phyloP scores from a whole-genome alignment of 2,113 vertebrate genomes.

The Pterocles orientalis region DNA sequence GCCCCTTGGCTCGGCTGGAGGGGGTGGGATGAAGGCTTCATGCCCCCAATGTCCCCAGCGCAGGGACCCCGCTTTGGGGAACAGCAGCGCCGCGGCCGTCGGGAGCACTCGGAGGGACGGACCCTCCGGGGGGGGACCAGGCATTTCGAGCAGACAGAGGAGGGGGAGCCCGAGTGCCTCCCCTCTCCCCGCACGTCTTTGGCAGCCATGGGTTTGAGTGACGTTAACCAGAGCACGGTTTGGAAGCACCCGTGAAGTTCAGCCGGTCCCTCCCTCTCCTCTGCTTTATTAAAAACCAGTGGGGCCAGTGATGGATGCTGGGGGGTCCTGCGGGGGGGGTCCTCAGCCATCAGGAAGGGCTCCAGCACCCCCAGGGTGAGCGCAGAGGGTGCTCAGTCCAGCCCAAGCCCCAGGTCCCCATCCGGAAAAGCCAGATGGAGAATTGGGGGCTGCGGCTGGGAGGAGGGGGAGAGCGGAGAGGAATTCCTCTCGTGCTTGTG shows the following conservation, averaged over 20 bases:
- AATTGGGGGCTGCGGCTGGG: not conserved
- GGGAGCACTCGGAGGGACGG: not conserved
- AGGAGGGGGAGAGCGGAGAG: not conserved
- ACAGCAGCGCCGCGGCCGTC: accelerated
- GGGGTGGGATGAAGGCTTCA: not conserved
- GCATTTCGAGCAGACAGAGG: not conserved
- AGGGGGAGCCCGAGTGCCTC: not conserved
- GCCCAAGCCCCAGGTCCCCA: not conserved
- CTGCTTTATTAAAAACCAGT: not conserved
- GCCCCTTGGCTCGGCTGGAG: not conserved
- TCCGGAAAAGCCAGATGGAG: not conserved
- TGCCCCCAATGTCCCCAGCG: accelerated
- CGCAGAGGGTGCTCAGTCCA: not conserved
- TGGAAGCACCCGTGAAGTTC: not conserved
- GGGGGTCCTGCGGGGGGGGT: not conserved
- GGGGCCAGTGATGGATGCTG: accelerated
- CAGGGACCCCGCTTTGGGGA: not conserved
- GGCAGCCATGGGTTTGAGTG: not conserved
- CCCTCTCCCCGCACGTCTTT: not conserved
- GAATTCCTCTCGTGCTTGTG: conserved; percentile 66
- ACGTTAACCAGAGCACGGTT: not conserved
- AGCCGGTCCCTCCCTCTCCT: not conserved
- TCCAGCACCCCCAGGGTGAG: not conserved
- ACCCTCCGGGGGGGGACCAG: not conserved
- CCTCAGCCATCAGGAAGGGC: not conserved